phyloP scores from a whole-genome alignment of 2,113 vertebrate species.

The Hemiscyllium ocellatum region DNA sequence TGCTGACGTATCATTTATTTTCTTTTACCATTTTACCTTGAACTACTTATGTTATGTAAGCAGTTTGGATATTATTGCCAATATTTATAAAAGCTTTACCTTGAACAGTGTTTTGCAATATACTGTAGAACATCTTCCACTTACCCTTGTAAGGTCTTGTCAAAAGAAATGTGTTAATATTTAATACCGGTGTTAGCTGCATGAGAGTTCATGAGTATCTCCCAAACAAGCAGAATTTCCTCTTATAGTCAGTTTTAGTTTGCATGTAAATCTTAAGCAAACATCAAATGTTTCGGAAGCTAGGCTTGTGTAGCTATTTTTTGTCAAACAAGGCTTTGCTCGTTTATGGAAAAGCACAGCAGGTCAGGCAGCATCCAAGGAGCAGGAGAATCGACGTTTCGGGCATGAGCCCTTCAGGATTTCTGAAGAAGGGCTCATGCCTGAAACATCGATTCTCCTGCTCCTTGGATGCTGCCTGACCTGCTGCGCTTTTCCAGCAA shows the following conservation, averaged over 20 bases:
- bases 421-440: too few relatives aligned
- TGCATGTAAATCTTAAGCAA: neutral
- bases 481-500: too few relatives aligned
- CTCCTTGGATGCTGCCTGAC: too few relatives aligned
- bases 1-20: neutral
- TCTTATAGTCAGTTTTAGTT: neutral
- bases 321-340: neutral
- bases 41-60: neutral
- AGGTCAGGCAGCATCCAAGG: too few relatives aligned
- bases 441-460: too few relatives aligned
- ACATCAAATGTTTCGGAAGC: neutral
- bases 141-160: neutral
- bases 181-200: neutral
- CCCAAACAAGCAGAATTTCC: neutral
- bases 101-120: neutral
- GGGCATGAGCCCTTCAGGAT: too few relatives aligned
- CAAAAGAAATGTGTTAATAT: neutral
- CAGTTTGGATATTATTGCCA: neutral
- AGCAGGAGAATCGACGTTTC: too few relatives aligned
- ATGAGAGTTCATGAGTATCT: neutral
- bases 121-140: neutral
- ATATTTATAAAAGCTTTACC: neutral
- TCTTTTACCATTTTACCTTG: conserved; percentile 3
- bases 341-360: neutral
- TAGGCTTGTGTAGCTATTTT: neutral